Percentiles rank a stretch among this genome's conserved stretches.
These are phyloP conservation scores for Rhogogaster chlorosoma DNA, from an alignment of 2,888 invertebrate genomes.

Conservation along the genomic window DNA sequence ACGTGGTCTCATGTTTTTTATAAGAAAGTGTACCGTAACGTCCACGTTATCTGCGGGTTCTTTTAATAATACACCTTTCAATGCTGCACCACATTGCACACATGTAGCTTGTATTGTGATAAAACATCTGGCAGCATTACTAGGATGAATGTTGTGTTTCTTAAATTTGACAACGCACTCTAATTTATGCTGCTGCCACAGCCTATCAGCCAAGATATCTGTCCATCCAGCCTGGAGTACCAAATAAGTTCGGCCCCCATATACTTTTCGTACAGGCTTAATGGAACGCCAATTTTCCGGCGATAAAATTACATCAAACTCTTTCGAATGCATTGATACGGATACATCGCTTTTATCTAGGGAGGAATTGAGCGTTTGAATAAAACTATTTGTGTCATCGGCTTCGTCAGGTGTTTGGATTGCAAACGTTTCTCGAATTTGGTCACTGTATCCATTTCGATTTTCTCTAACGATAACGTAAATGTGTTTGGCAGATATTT, in stretches of 20 bases:
- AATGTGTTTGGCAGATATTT: conserved; percentile 53
- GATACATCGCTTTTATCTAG: neutral
- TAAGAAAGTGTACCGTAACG: too few species aligned
- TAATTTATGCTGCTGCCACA: neutral
- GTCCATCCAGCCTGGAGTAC: neutral
- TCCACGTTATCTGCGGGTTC: too few species aligned
- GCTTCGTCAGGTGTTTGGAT: neutral
- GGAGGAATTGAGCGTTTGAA: neutral
- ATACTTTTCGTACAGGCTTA: neutral
- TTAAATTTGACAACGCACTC: neutral
- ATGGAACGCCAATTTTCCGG: neutral
- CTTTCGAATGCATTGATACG: neutral
- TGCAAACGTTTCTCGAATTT: neutral
- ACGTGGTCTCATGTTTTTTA: too few species aligned
- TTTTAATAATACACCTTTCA: too few species aligned
- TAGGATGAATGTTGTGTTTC: neutral
- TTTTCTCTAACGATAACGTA: conserved; percentile 54
- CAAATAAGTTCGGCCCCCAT: neutral
- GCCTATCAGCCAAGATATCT: neutral
- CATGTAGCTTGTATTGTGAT: too few species aligned
- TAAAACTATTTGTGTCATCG: neutral
- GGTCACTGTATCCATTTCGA: conserved; percentile 51
- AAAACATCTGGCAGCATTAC: neutral
- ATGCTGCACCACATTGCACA: too few species aligned
- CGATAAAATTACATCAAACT: neutral